These are phyloP conservation scores for Anarrhichthys ocellatus DNA, from an alignment of 2,113 vertebrate genomes.

Conservation along the genomic window DNA sequence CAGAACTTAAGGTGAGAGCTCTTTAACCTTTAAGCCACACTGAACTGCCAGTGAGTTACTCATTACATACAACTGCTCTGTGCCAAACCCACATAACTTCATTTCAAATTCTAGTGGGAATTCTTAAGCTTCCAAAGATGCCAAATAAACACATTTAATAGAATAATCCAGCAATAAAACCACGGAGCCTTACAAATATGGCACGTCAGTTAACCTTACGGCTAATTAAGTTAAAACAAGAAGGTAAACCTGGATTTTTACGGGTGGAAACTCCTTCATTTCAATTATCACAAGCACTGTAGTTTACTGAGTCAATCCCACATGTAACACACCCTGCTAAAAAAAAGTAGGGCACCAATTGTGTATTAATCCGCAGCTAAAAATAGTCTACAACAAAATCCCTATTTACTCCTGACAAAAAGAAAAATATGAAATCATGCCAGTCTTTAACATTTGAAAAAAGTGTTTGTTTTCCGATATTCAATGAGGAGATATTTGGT, in stretches of 20 bases:
- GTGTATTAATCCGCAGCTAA: not conserved
- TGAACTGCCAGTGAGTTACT: not conserved
- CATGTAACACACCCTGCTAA: not conserved
- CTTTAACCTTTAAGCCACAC: not conserved
- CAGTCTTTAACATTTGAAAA: not conserved
- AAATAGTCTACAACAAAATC: not conserved
- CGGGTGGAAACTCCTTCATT: not conserved
- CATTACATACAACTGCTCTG: not conserved
- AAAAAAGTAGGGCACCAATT: not conserved
- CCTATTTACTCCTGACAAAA: not conserved
- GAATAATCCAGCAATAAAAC: not conserved
- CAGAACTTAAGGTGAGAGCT: not conserved
- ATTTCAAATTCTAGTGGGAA: not conserved
- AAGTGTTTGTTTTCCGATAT: not conserved
- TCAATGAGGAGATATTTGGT: slow-evolving; percentile 2
- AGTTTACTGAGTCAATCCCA: not conserved
- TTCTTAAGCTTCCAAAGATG: not conserved
- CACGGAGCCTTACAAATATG: not conserved
- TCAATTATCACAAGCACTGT: not conserved
- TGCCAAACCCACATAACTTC: not conserved
- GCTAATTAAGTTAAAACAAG: not conserved
- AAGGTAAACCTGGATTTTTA: not conserved
- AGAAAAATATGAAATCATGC: not conserved
- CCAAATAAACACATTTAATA: not conserved
- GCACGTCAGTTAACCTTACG: not conserved